Evolutionary conservation across 2,888 invertebrate genomes (phyloP).

Genomic region (Plemyria rubiginata): DNA sequence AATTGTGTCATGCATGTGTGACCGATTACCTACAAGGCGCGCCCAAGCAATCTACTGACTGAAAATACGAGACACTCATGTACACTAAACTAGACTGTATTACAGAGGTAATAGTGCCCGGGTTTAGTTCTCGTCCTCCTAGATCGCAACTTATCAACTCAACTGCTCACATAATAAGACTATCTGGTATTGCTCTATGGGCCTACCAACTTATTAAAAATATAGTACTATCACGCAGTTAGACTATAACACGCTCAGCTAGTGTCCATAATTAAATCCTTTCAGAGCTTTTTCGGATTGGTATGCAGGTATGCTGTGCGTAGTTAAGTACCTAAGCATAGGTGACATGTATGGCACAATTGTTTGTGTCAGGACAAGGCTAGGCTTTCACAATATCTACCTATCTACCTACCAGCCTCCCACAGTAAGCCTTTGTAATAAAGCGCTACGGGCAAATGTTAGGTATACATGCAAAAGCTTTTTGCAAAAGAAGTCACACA

Average conservation of each 20-base stretch:
- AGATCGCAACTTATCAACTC: neutral
- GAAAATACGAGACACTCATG: neutral
- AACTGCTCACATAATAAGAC: neutral
- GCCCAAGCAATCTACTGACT: slow-evolving; percentile 29
- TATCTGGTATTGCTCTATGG: neutral
- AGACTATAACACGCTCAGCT: neutral
- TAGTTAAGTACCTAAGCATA: slow-evolving; percentile 6
- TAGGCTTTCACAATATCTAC: slow-evolving; percentile 35
- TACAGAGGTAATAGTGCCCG: neutral
- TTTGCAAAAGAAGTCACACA: slow-evolving; percentile 9
- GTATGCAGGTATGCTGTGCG: slow-evolving; percentile 30
- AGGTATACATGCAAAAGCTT: slow-evolving; percentile 3
- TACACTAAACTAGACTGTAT: slow-evolving; percentile 10
- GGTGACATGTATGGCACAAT: slow-evolving; percentile 28
- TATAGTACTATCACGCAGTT: neutral
- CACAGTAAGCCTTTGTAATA: slow-evolving; percentile 19
- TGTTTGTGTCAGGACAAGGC: slow-evolving; percentile 39
- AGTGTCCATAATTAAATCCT: neutral
- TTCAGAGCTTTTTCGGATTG: slow-evolving; percentile 9
- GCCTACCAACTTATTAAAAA: neutral
- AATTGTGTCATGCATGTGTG: slow-evolving; percentile 29
- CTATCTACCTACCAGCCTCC: slow-evolving; percentile 19
- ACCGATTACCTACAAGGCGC: slow-evolving; percentile 40
- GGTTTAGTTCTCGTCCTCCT: neutral
- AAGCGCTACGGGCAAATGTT: slow-evolving; percentile 7